Evolutionary conservation across 2,888 invertebrate genomes (phyloP), one percentile per base, ranked within the genome.

Genomic region (Drosophila rubida): DNA sequence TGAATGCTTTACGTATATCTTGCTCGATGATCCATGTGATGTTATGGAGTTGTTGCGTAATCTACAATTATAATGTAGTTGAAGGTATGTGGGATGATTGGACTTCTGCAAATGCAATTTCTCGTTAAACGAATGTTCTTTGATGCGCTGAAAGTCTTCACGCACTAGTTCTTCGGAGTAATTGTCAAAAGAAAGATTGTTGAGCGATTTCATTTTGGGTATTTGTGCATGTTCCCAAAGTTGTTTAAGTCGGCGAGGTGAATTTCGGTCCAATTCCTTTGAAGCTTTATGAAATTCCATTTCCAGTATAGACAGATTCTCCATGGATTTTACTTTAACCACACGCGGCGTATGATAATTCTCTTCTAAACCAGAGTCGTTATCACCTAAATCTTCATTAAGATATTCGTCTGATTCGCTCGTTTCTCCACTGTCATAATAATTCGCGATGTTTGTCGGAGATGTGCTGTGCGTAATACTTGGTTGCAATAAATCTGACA

Each of bases 271-370:
- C 62, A 92, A 59, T 58, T 89, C 90, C 63, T 90, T 90, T 2
- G 91, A 91, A 13, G 91, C 91, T 55, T 89, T 91, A 53, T 90
- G 89, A 46, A 92, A 91, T 55, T 91, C 91, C 89, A 91, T 89
- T 67, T 92, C 92, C n/a, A 91, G 77, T 58, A 91, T 87, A 25
- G 91, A 91, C 23, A 92, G 75, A 85, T 92, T 92, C 66, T 92
- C 92, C 89, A 92, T 89, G 0, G 92, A 92, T 64, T 92, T 92
- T 49, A 92, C 91, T 84, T 91, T 91, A 2, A 90, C 88, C 37
- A 92, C 90, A 4, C 91, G 84, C 2, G 92, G 92, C 54, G 92
- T 91, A 63, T 91, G 91, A 22, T 84, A 92, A 61, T 91, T 91
- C 67, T 92, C 92, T 83, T 91, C 91, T 46, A 92, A 69, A 0